Base-by-base conservation (phyloP, 92 coral and sea anemone species). In the Anthopleura xanthogrammica region DNA sequence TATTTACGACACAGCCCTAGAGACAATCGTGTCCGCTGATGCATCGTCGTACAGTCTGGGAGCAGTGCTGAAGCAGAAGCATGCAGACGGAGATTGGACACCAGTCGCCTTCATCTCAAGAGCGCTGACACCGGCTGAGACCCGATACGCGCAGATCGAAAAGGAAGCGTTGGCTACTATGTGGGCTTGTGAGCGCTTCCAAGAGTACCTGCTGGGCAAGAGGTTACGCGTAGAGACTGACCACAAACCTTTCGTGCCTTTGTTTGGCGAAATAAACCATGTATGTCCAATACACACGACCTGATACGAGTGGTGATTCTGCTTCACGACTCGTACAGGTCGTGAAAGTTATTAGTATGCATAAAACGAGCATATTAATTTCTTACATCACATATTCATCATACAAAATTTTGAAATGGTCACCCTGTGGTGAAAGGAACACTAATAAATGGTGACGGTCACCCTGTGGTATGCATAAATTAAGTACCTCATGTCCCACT, bases 201-300 rank as follows among this genome's bases (percentile, higher is more conserved):
- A 65, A 57, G 88, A 87, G 14, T 80, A 68, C 79, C 80, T 91
- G 0, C 75, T 87, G 68, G 93, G 89, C 20, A 87, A 83, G 19
- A 54, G 1, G 11, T 83, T 85, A 72, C 87, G 78, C 52, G 36
- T 83, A 4, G 92, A 88, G 76, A 88, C 88, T 0, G 90, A 86
- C 72, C 94, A 88, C 86, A 91, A 91, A 77, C 90, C 94, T 23
- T 85, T 88, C 12, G 90, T 86, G 7, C 82, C 90, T 52, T 76
- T 85, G 39, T 79, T 88, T 13, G 89, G 85, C 11, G 20, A 54
- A 46, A 83, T 79, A 78, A 80, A 88, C 79, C 65, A n/a, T n/a
- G n/a, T n/a, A n/a, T n/a, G n/a, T n/a, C n/a, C n/a, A n/a, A n/a
- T n/a, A n/a, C n/a, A n/a, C n/a, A n/a, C n/a, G n/a, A n/a, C n/a